Evolutionary conservation across 2,888 invertebrate species (phyloP).

Genomic region (Strigamia transsilvanica): DNA sequence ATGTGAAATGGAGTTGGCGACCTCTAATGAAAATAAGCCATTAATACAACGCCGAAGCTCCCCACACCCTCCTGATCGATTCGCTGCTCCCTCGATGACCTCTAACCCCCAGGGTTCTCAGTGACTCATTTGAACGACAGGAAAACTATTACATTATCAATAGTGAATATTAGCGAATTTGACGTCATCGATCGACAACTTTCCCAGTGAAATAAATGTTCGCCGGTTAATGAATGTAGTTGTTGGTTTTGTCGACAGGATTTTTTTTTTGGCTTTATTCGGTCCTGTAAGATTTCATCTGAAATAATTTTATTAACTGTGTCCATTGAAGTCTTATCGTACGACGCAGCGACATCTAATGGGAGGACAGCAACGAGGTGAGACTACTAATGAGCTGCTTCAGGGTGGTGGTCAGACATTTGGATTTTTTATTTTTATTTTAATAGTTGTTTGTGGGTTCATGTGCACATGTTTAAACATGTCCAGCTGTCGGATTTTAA

Average conservation of each 20-base stretch:
- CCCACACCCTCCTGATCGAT: conserved; percentile 25
- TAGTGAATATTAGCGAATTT: conserved; percentile 45
- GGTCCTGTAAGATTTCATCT: conserved; percentile 21
- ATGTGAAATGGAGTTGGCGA: conserved; percentile 46
- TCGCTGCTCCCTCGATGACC: conserved; percentile 45
- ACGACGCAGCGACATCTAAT: conserved; percentile 42
- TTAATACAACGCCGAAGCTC: conserved; percentile 38
- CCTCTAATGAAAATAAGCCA: conserved; percentile 52
- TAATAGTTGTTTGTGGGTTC: conserved; percentile 30
- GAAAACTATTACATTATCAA: conserved; percentile 44
- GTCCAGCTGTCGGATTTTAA: conserved; percentile 26
- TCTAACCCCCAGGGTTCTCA: conserved; percentile 46
- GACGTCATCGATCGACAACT: conserved; percentile 10
- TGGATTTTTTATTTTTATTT: conserved; percentile 2
- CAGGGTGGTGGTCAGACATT: conserved; percentile 32
- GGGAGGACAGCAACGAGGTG: conserved; percentile 24
- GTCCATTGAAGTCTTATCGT: conserved; percentile 40
- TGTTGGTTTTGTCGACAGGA: conserved; percentile 11
- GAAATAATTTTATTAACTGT: conserved; percentile 41
- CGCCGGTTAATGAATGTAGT: background rate
- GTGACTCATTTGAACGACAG: conserved; percentile 49
- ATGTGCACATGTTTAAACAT: conserved; percentile 15
- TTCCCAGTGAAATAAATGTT: background rate
- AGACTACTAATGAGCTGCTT: conserved; percentile 27
- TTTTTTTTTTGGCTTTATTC: background rate